These are phyloP conservation scores for Anguilla pacifica DNA, from an alignment of 2,797 vertebrate species.

Conservation along the genomic window DNA sequence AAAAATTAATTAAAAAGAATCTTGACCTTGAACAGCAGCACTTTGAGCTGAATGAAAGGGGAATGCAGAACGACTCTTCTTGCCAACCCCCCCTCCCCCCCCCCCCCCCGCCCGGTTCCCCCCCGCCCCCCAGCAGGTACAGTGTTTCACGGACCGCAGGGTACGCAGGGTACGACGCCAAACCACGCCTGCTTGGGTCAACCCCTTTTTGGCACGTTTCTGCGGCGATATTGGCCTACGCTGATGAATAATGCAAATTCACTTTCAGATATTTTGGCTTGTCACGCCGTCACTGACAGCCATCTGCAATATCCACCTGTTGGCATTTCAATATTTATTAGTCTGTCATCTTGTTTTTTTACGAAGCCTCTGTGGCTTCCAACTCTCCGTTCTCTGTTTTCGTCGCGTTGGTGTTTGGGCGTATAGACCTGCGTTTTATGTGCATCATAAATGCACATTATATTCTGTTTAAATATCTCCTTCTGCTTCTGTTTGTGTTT, in stretches of 20 bases:
- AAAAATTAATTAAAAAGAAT: background rate
- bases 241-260: constrained; percentile 3
- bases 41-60: background rate
- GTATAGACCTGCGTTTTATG: background rate
- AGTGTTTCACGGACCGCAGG: too few relatives aligned
- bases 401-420: background rate
- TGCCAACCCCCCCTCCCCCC: too few relatives aligned
- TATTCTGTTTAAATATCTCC: background rate
- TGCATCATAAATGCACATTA: background rate
- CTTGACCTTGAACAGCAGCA: background rate
- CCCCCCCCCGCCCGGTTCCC: too few relatives aligned
- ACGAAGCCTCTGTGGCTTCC: background rate
- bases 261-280: background rate
- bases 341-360: background rate
- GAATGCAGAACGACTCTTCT: background rate
- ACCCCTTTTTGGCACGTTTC: background rate
- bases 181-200: background rate
- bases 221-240: background rate
- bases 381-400: background rate
- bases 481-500: background rate
- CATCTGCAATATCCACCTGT: constrained; percentile 5
- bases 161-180: background rate
- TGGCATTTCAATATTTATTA: constrained; percentile 4
- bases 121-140: background rate
- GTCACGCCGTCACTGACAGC: background rate